A percentile compares a stretch with the other conserved stretches of the same genome.
These are phyloP conservation scores for Cryptocephalus primarius DNA, from an alignment of 2,888 invertebrate genomes.

Conservation along the genomic window DNA sequence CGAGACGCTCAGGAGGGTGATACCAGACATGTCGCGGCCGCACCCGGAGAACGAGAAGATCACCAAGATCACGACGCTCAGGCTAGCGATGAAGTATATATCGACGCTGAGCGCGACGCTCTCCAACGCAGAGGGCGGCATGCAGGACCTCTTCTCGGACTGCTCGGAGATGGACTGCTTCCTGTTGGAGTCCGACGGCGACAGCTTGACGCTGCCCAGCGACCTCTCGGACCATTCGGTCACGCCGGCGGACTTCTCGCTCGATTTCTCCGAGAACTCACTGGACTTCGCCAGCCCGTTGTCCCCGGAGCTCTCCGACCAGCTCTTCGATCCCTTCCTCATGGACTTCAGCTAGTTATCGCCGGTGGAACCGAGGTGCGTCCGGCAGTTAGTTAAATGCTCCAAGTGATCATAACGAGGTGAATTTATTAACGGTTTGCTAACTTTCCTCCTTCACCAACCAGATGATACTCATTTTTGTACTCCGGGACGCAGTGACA, in stretches of 20 bases:
- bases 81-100: constrained; percentile 58
- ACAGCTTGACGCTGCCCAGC: constrained; percentile 31
- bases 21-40: constrained; percentile 38
- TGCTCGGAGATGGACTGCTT: constrained; percentile 37
- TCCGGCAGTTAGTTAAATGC: too few species aligned
- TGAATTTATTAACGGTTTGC: too few species aligned
- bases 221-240: constrained; percentile 35
- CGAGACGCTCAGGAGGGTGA: constrained; percentile 47
- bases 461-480: too few species aligned
- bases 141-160: constrained; percentile 17
- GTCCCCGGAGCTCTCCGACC: constrained; percentile 31
- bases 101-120: constrained; percentile 36
- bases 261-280: constrained; percentile 33
- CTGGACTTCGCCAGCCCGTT: constrained; percentile 29
- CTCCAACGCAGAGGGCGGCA: constrained; percentile 12
- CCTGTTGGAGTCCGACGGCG: constrained; percentile 46
- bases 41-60: constrained; percentile 43
- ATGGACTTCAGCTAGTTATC: constrained; percentile 11
- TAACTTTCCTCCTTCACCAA: too few species aligned
- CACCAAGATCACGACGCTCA: constrained; percentile 56
- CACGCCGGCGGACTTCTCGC: constrained; percentile 31
- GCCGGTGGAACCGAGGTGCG: too few species aligned
- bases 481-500: too few species aligned
- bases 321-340: constrained; percentile 32
- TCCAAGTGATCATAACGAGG: too few species aligned